Evolutionary conservation across 2,888 invertebrate species (phyloP).

Genomic region (Rhingia campestris): DNA sequence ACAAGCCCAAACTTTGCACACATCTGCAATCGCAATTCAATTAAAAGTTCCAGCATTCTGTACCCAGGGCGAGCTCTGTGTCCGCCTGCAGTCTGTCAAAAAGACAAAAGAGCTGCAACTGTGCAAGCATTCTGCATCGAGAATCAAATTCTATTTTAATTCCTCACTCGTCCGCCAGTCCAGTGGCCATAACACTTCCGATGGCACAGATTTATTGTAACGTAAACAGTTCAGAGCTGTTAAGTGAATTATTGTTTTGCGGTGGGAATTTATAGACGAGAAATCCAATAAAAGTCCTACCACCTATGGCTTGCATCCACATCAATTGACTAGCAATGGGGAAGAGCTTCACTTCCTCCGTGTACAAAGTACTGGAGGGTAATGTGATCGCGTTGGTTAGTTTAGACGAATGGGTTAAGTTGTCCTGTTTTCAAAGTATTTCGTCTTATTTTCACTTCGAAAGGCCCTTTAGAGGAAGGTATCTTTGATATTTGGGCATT

Average conservation of each 20-base stretch:
- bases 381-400: too few relatives aligned
- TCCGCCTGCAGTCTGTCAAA: background rate
- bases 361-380: too few relatives aligned
- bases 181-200: constrained; percentile 9
- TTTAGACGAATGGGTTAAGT: too few relatives aligned
- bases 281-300: constrained; percentile 38
- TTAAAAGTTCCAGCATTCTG: constrained; percentile 57
- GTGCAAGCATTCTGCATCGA: background rate
- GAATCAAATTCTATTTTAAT: constrained; percentile 39
- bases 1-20: constrained; percentile 55
- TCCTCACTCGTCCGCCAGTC: background rate
- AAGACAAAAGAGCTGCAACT: background rate
- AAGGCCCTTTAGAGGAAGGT: too few relatives aligned
- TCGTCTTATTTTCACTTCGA: too few relatives aligned
- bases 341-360: too few relatives aligned
- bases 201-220: constrained; percentile 55
- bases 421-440: too few relatives aligned
- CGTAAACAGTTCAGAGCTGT: constrained; percentile 56
- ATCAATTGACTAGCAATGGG: background rate
- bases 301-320: constrained; percentile 6
- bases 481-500: too few relatives aligned
- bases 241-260: constrained; percentile 60
- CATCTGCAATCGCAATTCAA: constrained; percentile 70
- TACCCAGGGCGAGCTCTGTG: constrained; percentile 1
- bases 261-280: constrained; percentile 2